Percentiles rank a stretch among this genome's conserved stretches.
These are phyloP conservation scores for Margaritifera margaritifera DNA, from an alignment of 2,888 invertebrate genomes.

Conservation along the genomic window DNA sequence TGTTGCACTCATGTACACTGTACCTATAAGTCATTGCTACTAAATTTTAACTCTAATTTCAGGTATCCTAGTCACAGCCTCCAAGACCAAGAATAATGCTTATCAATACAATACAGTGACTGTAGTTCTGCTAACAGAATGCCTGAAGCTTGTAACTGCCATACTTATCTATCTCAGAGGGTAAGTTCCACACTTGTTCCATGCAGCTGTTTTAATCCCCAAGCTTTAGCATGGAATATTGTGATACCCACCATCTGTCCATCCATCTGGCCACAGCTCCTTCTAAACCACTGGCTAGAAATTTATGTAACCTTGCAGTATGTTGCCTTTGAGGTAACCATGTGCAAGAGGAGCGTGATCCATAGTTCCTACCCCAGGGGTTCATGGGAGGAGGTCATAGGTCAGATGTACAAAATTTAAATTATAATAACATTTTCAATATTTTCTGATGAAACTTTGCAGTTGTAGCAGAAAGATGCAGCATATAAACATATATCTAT, in stretches of 20 bases:
- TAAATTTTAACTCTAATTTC: constrained; percentile 59
- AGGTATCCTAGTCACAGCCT: constrained; percentile 94
- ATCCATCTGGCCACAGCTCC: background rate
- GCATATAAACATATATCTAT: too few relatives aligned
- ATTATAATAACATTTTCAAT: too few relatives aligned
- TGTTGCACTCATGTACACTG: background rate
- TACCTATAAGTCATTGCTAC: background rate
- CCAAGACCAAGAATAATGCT: constrained; percentile 83
- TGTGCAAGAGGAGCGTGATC: too few relatives aligned
- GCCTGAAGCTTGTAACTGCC: constrained; percentile 86
- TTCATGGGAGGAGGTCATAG: too few relatives aligned
- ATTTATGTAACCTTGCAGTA: too few relatives aligned
- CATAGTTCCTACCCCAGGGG: too few relatives aligned
- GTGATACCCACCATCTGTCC: background rate
- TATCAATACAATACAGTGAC: constrained; percentile 89
- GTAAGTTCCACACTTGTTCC: constrained; percentile 54
- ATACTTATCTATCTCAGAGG: constrained; percentile 77
- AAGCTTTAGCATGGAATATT: background rate
- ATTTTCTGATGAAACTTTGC: too few relatives aligned
- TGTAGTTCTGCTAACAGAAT: constrained; percentile 90
- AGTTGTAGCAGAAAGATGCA: too few relatives aligned
- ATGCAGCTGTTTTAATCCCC: too few relatives aligned
- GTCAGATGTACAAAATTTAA: too few relatives aligned
- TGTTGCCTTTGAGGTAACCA: too few relatives aligned
- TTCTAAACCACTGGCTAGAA: too few relatives aligned